phyloP scores from a whole-genome alignment of 1,140 invertebrate genomes.

The Marisa cornuarietis region DNA sequence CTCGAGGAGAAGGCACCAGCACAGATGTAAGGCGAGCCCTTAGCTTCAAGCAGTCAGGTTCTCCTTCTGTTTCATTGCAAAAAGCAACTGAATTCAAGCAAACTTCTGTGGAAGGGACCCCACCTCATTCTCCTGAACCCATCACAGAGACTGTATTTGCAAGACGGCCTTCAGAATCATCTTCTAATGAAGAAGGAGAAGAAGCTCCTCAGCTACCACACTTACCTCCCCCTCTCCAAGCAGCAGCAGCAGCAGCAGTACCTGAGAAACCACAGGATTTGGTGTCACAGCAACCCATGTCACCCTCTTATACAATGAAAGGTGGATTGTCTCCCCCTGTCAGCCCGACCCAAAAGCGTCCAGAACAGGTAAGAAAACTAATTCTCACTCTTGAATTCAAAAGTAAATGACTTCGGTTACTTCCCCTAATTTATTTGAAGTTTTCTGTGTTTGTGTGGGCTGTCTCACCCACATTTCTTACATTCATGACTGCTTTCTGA shows the following conservation, averaged over 20 bases:
- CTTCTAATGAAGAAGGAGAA: conserved; percentile 29
- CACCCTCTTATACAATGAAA: conserved; percentile 66
- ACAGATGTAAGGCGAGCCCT: conserved; percentile 50
- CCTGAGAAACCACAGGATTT: background rate
- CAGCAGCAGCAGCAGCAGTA: conserved; percentile 4
- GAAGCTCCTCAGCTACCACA: conserved; percentile 45
- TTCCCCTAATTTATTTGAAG: too few relatives aligned
- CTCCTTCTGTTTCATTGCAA: conserved; percentile 48
- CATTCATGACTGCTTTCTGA: too few relatives aligned
- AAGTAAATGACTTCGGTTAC: too few relatives aligned
- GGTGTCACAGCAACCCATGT: background rate
- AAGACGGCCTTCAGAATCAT: background rate
- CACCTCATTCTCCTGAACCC: background rate
- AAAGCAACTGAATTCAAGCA: conserved; percentile 54
- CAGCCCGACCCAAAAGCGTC: conserved; percentile 49
- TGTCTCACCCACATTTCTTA: too few relatives aligned
- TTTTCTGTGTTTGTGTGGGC: too few relatives aligned
- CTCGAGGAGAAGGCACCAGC: conserved; percentile 30
- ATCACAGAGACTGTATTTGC: too few relatives aligned
- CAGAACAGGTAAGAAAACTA: conserved; percentile 22
- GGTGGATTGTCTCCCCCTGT: conserved; percentile 65
- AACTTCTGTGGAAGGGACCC: conserved; percentile 3
- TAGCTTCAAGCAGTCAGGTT: conserved; percentile 49
- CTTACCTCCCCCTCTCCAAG: conserved; percentile 44
- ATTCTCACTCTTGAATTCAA: background rate